These are phyloP conservation scores for Nycticryphes semicollaris DNA, from an alignment of 2,113 vertebrate species.

Conservation along the genomic window DNA sequence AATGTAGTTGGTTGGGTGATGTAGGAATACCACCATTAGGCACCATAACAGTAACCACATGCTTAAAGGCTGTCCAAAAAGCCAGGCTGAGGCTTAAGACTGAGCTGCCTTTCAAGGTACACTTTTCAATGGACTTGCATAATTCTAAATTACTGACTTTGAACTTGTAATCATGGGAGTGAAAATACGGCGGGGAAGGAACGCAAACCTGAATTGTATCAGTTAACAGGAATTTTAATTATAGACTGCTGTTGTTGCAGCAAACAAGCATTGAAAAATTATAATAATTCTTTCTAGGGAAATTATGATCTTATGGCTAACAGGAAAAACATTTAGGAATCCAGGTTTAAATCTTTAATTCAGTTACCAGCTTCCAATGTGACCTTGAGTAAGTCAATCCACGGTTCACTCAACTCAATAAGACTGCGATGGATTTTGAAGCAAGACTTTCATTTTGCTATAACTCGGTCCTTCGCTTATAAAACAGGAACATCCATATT, in stretches of 20 bases:
- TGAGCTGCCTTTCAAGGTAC: background rate
- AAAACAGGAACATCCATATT: background rate
- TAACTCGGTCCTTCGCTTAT: background rate
- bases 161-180: background rate
- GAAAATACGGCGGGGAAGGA: background rate
- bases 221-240: background rate
- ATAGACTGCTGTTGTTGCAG: background rate
- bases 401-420: background rate
- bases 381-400: background rate
- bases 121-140: background rate
- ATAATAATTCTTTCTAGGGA: background rate
- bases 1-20: rapidly evolving
- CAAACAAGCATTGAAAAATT: background rate
- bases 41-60: background rate
- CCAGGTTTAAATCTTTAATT: background rate
- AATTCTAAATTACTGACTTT: background rate
- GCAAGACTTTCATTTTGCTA: background rate
- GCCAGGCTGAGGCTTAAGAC: background rate
- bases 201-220: background rate
- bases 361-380: background rate
- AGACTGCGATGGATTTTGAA: background rate
- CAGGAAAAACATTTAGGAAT: background rate
- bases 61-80: background rate
- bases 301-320: background rate
- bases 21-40: background rate